Evolutionary conservation across 2,888 invertebrate species (phyloP).

Genomic region (Lamellibrachia satsuma): DNA sequence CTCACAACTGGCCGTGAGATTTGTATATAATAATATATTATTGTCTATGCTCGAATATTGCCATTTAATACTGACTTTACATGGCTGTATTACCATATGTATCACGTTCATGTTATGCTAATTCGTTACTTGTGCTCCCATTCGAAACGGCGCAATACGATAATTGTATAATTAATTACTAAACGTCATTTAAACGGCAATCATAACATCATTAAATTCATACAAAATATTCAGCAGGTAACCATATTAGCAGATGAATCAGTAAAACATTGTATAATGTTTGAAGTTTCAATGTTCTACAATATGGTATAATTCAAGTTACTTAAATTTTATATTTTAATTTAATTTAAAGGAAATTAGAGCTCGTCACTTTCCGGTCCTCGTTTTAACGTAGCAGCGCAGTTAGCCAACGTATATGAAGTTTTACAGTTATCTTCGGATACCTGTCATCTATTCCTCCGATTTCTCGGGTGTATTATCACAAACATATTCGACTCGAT

Average conservation of each 20-base stretch:
- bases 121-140: not conserved
- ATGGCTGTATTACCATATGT: not conserved
- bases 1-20: not conserved
- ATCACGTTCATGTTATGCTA: not conserved
- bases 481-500: not conserved
- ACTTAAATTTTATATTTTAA: not conserved
- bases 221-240: not conserved
- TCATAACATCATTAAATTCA: not conserved
- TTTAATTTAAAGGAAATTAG: not conserved
- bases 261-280: not conserved
- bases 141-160: not conserved
- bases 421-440: not conserved
- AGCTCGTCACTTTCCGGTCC: not conserved
- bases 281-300: not conserved
- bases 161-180: not conserved
- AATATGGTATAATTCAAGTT: not conserved
- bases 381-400: not conserved
- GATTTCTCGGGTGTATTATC: not conserved
- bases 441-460: not conserved
- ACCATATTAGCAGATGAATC: too few relatives aligned
- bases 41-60: not conserved
- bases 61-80: not conserved
- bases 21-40: not conserved
- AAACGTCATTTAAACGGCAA: not conserved
- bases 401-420: not conserved